Evolutionary conservation across 1,140 invertebrate species (phyloP), one percentile per base, ranked within the genome.

Genomic region (Diachasma alloeum): DNA sequence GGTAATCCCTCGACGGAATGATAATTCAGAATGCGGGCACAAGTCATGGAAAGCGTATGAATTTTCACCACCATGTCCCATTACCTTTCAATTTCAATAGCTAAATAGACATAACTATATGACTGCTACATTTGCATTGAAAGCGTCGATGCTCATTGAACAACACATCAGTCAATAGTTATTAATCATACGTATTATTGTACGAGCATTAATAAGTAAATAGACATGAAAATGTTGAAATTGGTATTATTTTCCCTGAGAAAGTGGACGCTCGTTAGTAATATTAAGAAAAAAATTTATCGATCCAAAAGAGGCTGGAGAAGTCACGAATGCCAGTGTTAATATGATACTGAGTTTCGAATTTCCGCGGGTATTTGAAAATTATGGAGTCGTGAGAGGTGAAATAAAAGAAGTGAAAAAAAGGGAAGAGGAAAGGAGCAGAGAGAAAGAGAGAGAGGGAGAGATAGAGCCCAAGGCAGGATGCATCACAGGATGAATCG

Each of bases 331-430:
- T 81, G 71, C 78, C 74, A 77, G 72, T 78, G 81, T 83, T 82
- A 82, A 85, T 82, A 80, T 79, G 83, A 86, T 83, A 81, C 81
- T 73, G 78, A 85, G 83, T 86, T 82, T 86, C 82, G 80, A 81
- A 83, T 87, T 86, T 87, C 84, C 82, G 78, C 80, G 81, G 77
- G 79, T 80, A 81, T 81, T 79, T 79, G 75, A 84, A 80, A 83
- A 79, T 84, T 81, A 80, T 76, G 79, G 67, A 81, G 78, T 83
- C 81, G 78, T 76, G 79, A 70, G 83, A 82, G 77, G 75, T 46
- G 26, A 63, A 70, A 48, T 72, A 42, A 17, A 74, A 80, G 74
- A 71, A 48, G 73, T 36, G 17, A 69, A 19, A 72, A 39, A 19
- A n/a, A 59, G 19, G n/a, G n/a, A 22, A 44, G 31, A 42, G 36